These are phyloP conservation scores for Choloepus hoffmanni DNA, from an alignment of 2,113 vertebrate genomes.

Conservation along the genomic window DNA sequence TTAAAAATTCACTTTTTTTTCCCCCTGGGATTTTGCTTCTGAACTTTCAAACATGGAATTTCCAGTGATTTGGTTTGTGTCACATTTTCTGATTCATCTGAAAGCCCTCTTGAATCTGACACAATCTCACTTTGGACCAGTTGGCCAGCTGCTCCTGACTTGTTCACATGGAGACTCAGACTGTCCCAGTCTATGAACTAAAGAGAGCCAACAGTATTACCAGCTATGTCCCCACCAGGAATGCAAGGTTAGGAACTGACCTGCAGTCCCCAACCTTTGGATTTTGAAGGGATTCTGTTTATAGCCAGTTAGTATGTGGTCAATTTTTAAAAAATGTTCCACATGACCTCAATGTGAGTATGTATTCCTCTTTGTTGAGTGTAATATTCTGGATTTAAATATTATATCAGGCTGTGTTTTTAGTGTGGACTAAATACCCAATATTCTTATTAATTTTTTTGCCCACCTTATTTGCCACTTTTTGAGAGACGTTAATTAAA, in stretches of 20 bases:
- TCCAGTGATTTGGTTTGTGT: conserved; percentile 40
- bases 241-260: not conserved
- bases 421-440: not conserved
- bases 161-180: not conserved
- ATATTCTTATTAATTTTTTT: not conserved
- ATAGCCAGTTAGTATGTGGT: not conserved
- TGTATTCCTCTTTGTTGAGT: not conserved
- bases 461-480: conserved; percentile 10
- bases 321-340: conserved; percentile 1
- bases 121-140: not conserved
- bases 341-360: conserved; percentile 20
- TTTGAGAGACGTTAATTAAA: conserved; percentile 51
- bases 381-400: conserved; percentile 6
- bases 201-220: conserved; percentile 9
- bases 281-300: conserved; percentile 41
- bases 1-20: no score
- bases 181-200: not conserved
- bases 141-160: not conserved
- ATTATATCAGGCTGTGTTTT: conserved; percentile 1
- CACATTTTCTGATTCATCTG: conserved; percentile 42
- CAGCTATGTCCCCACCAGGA: conserved; percentile 6
- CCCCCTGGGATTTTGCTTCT: not conserved
- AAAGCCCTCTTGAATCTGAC: conserved; percentile 44
- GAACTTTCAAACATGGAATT: conserved; percentile 21
- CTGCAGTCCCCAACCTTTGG: not conserved